A percentile compares a stretch with the other conserved stretches of the same genome.
These are phyloP conservation scores for Latrodectus geometricus DNA, from an alignment of 1,140 invertebrate species.

Conservation along the genomic window DNA sequence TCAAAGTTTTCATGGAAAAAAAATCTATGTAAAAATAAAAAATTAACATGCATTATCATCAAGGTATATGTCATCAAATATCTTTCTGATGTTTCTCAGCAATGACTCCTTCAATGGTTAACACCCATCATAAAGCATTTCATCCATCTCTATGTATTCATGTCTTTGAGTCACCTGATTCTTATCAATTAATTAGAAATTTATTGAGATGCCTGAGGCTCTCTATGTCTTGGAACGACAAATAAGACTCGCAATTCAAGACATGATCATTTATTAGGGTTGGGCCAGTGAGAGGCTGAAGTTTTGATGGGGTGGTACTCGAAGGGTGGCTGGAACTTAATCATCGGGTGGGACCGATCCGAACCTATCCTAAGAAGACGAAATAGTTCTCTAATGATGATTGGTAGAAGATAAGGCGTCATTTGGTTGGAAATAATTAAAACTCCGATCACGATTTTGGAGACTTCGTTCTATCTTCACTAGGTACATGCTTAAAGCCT, in stretches of 20 bases:
- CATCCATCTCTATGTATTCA: no score
- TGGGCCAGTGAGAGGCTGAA: conserved; percentile 25
- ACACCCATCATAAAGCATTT: no score
- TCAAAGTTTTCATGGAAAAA: no score
- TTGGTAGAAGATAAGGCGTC: conserved; percentile 46
- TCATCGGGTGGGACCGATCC: conserved; percentile 47
- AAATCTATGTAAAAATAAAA: no score
- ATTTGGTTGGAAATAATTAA: conserved; percentile 53
- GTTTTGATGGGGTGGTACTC: conserved; percentile 38
- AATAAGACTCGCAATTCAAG: conserved; percentile 7
- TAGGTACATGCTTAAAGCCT: conserved; percentile 52
- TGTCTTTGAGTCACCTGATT: no score
- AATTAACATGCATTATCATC: no score
- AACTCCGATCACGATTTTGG: conserved; percentile 38
- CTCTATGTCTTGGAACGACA: not conserved
- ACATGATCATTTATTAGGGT: conserved; percentile 40
- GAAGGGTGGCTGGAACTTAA: conserved; percentile 42
- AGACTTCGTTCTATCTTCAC: conserved; percentile 9
- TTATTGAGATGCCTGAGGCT: conserved; percentile 15
- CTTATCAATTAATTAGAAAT: conserved; percentile 18
- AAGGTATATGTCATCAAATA: no score
- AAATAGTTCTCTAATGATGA: conserved; percentile 52
- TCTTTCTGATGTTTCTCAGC: no score
- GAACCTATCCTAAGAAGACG: conserved; percentile 44
- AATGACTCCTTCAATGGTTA: no score